Evolutionary conservation across 2,888 invertebrate genomes (phyloP).

Genomic region (Peribatodes rhomboidaria): DNA sequence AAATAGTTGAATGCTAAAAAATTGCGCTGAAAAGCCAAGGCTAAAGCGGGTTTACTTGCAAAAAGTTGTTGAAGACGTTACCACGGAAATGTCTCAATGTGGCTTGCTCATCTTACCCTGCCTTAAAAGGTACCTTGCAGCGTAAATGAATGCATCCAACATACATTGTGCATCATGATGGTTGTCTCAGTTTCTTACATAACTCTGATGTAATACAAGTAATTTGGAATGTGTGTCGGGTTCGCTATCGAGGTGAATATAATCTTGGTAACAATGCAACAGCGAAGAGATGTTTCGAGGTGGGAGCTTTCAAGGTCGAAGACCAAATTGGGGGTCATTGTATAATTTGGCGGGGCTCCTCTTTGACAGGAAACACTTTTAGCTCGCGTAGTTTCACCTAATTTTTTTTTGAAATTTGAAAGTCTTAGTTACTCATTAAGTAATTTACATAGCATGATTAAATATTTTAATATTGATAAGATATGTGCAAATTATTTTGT

Average conservation of each 20-base stretch:
- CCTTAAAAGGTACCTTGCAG: conserved; percentile 3
- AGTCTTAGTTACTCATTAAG: no score
- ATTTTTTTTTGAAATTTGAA: no score
- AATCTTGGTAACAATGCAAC: conserved; percentile 21
- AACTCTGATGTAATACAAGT: conserved; percentile 27
- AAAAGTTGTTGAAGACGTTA: conserved; percentile 14
- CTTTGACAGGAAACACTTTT: neutral
- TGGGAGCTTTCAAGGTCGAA: conserved; percentile 25
- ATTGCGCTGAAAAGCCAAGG: conserved; percentile 27
- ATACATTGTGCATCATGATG: conserved; percentile 19
- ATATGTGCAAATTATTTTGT: neutral
- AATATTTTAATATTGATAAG: no score
- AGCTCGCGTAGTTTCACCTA: neutral
- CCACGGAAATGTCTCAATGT: conserved; percentile 16
- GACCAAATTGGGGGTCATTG: conserved; percentile 12
- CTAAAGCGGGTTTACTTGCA: neutral
- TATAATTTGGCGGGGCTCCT: neutral
- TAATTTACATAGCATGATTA: no score
- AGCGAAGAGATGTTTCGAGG: conserved; percentile 1
- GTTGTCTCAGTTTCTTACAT: conserved; percentile 20
- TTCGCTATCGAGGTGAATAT: conserved; percentile 21
- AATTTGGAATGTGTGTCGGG: conserved; percentile 15
- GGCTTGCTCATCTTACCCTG: neutral
- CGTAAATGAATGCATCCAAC: conserved; percentile 11
- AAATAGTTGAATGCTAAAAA: conserved; percentile 26